Conservation (phyloP, 2,888 invertebrate species). For the Rhyacophila evoluta region DNA sequence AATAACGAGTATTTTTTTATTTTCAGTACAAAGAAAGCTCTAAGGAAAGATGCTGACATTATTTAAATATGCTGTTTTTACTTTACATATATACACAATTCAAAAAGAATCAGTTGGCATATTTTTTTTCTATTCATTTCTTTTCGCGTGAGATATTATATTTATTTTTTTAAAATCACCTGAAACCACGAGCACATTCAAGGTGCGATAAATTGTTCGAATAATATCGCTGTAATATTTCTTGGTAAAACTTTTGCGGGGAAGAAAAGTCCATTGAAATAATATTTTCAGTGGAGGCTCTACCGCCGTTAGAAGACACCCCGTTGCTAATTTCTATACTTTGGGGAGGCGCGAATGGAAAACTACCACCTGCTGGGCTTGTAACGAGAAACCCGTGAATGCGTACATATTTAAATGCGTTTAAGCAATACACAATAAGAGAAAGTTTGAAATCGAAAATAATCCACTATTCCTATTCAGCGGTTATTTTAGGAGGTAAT, state of each 20-base stretch:
- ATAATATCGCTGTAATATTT: background rate
- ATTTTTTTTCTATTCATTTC: too few species aligned
- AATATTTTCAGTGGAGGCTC: background rate
- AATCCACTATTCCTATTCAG: background rate
- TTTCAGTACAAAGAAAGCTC: too few species aligned
- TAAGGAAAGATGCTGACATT: too few species aligned
- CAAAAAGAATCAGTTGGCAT: too few species aligned
- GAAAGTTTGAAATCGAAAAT: background rate
- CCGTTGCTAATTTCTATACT: slow-evolving; percentile 9
- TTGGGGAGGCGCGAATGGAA: background rate
- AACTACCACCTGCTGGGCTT: slow-evolving; percentile 11
- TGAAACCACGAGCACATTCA: background rate
- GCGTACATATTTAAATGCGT: slow-evolving; percentile 14
- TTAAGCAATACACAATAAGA: background rate
- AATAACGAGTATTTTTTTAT: too few species aligned
- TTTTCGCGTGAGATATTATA: too few species aligned
- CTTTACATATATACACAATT: too few species aligned
- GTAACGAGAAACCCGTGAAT: background rate
- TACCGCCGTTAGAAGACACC: background rate
- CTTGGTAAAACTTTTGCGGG: background rate
- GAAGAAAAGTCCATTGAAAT: slow-evolving; percentile 1
- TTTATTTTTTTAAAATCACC: background rate
- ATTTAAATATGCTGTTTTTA: too few species aligned
- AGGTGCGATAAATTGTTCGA: background rate
- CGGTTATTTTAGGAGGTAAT: too few species aligned